Evolutionary conservation across 2,113 vertebrate species (phyloP), one percentile per base, ranked within the genome.

Genomic region (Copsychus sechellarum): DNA sequence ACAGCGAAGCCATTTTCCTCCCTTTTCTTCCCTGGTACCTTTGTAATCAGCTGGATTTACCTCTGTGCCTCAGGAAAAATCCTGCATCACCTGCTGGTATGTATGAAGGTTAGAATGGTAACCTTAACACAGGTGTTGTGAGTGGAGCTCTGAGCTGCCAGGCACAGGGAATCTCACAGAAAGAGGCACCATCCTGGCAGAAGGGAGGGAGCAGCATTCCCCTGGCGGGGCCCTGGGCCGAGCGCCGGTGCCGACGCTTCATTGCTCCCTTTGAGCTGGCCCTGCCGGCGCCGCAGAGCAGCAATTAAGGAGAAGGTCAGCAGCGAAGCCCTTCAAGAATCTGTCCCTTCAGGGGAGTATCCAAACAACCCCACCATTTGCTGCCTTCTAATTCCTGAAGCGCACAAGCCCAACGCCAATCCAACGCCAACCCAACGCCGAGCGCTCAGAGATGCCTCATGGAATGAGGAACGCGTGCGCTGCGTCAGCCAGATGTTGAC

Each of bases 271-370:
- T 91, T 93, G 83, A 89, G 94, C 90, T 14, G 24, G 62, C 65
- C 51, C 24, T 92, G 74, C 81, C 45, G 34, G 79, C 57, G 22
- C 86, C 40, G n/a, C 85, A 24, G 74, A 92, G 92, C 87, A 10
- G 42, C 69, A 82, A 94, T 93, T 94, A 95, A 64, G 69, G 9
- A 71, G 80, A 72, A 93, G 94, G 92, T 88, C 88, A 94, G 90
- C 92, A 79, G 65, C 0, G 11, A 83, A 93, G 85, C 67, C 86
- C 82, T 86, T 92, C 65, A 88, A 78, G 80, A 92, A 96, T 93
- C 88, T 82, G 67, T 84, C 36, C 90, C 95, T 94, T 86, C 76
- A 40, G 93, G 93, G 90, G 66, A 90, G 43, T 10, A 93, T 66
- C 92, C 70, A 79, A 94, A 94, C 72, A 92, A 93, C 81, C 86